A percentile compares a stretch with the other conserved stretches of the same genome.
phyloP scores from a whole-genome alignment of 2,113 vertebrate species.

The Serinus canaria region DNA sequence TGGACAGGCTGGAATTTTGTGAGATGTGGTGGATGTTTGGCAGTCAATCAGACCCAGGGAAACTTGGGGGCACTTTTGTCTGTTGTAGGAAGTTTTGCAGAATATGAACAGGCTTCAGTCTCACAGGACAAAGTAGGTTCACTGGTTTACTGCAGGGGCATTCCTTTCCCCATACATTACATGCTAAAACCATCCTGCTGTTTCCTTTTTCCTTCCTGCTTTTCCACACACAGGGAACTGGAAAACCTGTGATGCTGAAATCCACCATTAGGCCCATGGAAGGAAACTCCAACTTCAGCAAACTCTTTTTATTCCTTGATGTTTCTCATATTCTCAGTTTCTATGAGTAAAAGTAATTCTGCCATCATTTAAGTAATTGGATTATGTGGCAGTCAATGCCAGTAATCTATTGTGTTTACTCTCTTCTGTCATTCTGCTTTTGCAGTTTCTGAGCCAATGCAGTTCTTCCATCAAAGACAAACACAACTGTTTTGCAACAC shows the following conservation, averaged over 20 bases:
- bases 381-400: not conserved
- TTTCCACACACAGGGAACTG: not conserved
- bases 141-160: not conserved
- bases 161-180: not conserved
- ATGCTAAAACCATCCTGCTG: not conserved
- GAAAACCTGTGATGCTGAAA: not conserved
- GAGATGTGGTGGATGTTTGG: not conserved
- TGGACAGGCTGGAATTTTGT: not conserved
- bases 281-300: not conserved
- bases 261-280: not conserved
- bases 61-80: not conserved
- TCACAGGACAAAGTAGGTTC: not conserved
- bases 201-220: not conserved
- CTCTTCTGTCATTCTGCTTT: not conserved
- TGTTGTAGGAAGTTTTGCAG: not conserved
- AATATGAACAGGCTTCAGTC: not conserved
- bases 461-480: not conserved
- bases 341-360: not conserved
- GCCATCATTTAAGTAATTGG: not conserved
- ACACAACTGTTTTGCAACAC: not conserved
- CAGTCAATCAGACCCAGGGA: not conserved
- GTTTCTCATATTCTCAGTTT: not conserved
- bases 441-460: not conserved
- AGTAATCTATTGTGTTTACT: not conserved
- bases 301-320: not conserved